Evolutionary conservation across 2,113 vertebrate species (phyloP), one percentile per base, ranked within the genome.

Genomic region (Amia ocellicauda): DNA sequence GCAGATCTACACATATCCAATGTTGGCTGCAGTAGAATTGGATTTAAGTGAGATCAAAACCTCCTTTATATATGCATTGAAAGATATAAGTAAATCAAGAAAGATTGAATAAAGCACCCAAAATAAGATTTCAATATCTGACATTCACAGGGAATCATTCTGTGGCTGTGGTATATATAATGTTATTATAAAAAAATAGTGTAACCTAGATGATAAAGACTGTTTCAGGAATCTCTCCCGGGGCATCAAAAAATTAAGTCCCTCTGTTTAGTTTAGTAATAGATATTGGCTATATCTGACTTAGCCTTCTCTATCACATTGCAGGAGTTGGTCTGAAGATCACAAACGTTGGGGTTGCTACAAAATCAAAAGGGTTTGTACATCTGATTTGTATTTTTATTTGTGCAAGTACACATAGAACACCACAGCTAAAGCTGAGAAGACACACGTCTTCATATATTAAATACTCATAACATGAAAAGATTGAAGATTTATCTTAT

Each of bases 331-430:
- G 90, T 69, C 84, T 83, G 77, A 98, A 94, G 82, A 79, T 98
- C 70, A 98, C 96, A 2, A 93, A 96, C 0, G 82, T 99, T 57
- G 81, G 80, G 77, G 93, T 97, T 1, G 94, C 85, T 50, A 97
- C 94, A 72, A 98, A 92, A 78, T 85, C 92, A 41, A 95, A 90
- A 80, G 95, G 96, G 97, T 96, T 79, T 76, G 94, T 92, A 71
- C 74, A 49, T 27, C 31, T 52, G 2, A n/a, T n/a, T 3, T 28
- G 17, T 17, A 4, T 56, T 28, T 56, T 17, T 28, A 56, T 31
- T 14, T 19, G 23, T 56, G 2, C 26, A 24, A 16, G 26, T 62
- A 13, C 13, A 22, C 20, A 3, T 36, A 28, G 24, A 54, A 23
- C 20, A 16, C 5, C 24, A 24, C 19, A 24, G 52, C 10, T 24